These are phyloP conservation scores for Drosophila fuyamai DNA, from an alignment of 1,140 invertebrate genomes.

Conservation along the genomic window DNA sequence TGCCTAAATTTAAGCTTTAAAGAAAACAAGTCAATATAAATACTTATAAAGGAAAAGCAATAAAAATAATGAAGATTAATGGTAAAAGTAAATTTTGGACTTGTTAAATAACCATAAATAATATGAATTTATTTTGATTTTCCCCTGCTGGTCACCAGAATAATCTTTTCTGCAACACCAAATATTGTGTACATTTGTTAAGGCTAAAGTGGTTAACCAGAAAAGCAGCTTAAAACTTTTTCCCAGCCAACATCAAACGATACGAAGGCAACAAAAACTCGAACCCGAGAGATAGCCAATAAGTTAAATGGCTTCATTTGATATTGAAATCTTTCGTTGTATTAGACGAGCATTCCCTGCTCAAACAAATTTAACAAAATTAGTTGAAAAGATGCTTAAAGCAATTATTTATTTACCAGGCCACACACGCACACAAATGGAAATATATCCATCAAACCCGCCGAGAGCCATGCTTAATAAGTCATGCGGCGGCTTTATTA, in stretches of 20 bases:
- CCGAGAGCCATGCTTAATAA: slow-evolving; percentile 55
- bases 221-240: slow-evolving; percentile 67
- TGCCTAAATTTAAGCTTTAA: background rate
- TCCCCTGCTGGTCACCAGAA: background rate
- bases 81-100: slow-evolving; percentile 36
- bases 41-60: slow-evolving; percentile 37
- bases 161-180: slow-evolving; percentile 17
- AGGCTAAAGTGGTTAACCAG: slow-evolving; percentile 37
- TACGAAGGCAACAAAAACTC: slow-evolving; percentile 6
- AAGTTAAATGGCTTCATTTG: slow-evolving; percentile 30
- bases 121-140: slow-evolving; percentile 39
- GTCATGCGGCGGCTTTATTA: slow-evolving; percentile 60
- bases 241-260: slow-evolving; percentile 64
- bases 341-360: background rate
- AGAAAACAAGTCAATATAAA: background rate
- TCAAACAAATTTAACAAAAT: slow-evolving; percentile 49
- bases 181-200: slow-evolving; percentile 51
- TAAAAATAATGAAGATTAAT: slow-evolving; percentile 76
- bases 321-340: slow-evolving; percentile 14
- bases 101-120: slow-evolving; percentile 28
- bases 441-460: slow-evolving; percentile 43
- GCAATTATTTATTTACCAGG: slow-evolving; percentile 45
- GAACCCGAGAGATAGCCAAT: slow-evolving; percentile 18
- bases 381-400: slow-evolving; percentile 53
- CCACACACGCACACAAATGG: slow-evolving; percentile 18